A percentile compares a stretch with the other conserved stretches of the same genome.
Evolutionary conservation across 2,113 vertebrate genomes (phyloP).

Genomic region (Athene noctua): DNA sequence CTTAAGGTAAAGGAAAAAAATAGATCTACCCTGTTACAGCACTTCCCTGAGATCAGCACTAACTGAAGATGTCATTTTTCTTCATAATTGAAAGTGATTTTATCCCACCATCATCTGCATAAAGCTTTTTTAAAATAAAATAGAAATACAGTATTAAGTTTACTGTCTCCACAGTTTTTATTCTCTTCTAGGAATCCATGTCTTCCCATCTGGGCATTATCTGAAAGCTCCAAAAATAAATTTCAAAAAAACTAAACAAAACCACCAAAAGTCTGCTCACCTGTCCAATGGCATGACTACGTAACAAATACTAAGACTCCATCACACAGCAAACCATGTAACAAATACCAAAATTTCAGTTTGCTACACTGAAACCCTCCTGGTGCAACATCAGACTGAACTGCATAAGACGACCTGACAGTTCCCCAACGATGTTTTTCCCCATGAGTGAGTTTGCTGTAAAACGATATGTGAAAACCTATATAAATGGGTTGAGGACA

Average conservation of each 20-base stretch:
- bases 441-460: not conserved
- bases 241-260: not conserved
- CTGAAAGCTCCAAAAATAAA: not conserved
- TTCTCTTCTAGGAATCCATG: not conserved
- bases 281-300: fast-evolving
- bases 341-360: not conserved
- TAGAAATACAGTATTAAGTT: not conserved
- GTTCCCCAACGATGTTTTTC: not conserved
- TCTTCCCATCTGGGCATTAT: not conserved
- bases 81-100: not conserved
- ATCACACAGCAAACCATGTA: not conserved
- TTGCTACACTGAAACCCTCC: not conserved
- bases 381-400: not conserved
- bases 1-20: not conserved
- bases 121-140: not conserved
- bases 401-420: not conserved
- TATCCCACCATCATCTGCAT: not conserved
- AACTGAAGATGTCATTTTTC: not conserved
- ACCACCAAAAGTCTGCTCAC: not conserved
- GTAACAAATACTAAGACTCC: not conserved
- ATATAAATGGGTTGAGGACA: not conserved
- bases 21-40: not conserved
- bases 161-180: not conserved
- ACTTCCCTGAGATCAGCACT: not conserved
- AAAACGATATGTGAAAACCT: not conserved